Evolutionary conservation across 2,113 vertebrate genomes (phyloP).

Genomic region (Hiodon tergisus): DNA sequence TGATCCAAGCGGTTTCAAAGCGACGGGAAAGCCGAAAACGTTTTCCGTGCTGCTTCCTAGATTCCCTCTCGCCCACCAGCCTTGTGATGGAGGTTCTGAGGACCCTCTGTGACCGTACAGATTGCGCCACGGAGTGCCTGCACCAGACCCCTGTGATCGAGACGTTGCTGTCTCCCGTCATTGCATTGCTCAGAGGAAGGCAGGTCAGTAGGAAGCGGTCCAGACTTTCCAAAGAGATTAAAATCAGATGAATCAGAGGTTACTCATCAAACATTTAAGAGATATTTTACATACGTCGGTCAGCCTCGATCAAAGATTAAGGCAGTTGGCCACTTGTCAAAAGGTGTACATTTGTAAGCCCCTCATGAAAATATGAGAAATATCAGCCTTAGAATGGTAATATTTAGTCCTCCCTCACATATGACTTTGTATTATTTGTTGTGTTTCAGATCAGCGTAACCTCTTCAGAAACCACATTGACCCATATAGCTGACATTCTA

Average conservation of each 20-base stretch:
- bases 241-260: no score
- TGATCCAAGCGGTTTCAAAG: background rate
- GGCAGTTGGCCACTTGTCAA: background rate
- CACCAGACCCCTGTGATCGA: slow-evolving; percentile 65
- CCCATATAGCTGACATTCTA: slow-evolving; percentile 78
- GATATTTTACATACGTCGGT: background rate
- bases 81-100: slow-evolving; percentile 79
- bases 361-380: background rate
- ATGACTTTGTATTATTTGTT: background rate
- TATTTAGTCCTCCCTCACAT: background rate
- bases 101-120: slow-evolving; percentile 79
- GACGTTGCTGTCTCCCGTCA: slow-evolving; percentile 73
- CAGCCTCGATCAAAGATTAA: background rate
- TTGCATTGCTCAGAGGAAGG: slow-evolving; percentile 64
- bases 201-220: slow-evolving; percentile 62
- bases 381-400: background rate
- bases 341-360: background rate
- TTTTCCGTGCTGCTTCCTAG: slow-evolving; percentile 50
- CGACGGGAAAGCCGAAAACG: background rate
- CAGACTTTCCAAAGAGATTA: no score
- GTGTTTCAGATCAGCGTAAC: slow-evolving; percentile 61
- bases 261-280: background rate
- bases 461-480: slow-evolving; percentile 70
- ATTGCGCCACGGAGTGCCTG: slow-evolving; percentile 75
- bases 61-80: slow-evolving; percentile 69